phyloP scores from a whole-genome alignment of 2,113 vertebrate genomes.

The Salvelinus sp. region DNA sequence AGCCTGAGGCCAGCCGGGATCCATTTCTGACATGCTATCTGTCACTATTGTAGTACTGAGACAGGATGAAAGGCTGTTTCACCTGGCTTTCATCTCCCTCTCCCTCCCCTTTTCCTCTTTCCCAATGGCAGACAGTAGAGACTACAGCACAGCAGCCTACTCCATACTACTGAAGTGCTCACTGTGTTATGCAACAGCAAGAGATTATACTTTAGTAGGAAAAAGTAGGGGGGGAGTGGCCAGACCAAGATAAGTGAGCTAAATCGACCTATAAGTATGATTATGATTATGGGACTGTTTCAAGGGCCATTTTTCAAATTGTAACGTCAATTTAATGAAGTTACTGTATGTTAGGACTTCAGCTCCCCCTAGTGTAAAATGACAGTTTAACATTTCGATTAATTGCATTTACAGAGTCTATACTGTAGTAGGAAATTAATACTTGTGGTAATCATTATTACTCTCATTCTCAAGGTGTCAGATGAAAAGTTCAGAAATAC shows the following conservation, averaged over 20 bases:
- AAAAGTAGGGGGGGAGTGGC: no score
- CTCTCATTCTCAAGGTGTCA: no score
- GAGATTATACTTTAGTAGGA: background rate
- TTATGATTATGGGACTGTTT: background rate
- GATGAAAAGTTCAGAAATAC: no score
- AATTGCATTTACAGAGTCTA: no score
- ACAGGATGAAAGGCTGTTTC: constrained; percentile 25
- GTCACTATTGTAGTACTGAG: constrained; percentile 13
- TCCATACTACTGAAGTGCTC: background rate
- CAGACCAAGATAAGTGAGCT: background rate
- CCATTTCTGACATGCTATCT: constrained; percentile 44
- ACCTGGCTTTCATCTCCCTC: background rate
- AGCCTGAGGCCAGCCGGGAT: constrained; percentile 36
- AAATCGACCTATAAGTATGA: background rate
- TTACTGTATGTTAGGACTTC: background rate
- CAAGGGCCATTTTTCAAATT: background rate
- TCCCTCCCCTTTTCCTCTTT: background rate
- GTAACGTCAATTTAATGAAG: background rate
- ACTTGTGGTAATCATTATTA: no score
- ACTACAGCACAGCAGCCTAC: background rate
- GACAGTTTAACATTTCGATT: no score
- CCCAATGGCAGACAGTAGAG: background rate
- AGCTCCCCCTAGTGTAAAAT: background rate
- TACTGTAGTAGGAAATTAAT: no score
- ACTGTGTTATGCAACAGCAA: constrained; percentile 25